A percentile compares a stretch with the other conserved stretches of the same genome.
phyloP scores from a whole-genome alignment of 92 coral and sea anemone species.

The Anthopleura xanthogrammica region DNA sequence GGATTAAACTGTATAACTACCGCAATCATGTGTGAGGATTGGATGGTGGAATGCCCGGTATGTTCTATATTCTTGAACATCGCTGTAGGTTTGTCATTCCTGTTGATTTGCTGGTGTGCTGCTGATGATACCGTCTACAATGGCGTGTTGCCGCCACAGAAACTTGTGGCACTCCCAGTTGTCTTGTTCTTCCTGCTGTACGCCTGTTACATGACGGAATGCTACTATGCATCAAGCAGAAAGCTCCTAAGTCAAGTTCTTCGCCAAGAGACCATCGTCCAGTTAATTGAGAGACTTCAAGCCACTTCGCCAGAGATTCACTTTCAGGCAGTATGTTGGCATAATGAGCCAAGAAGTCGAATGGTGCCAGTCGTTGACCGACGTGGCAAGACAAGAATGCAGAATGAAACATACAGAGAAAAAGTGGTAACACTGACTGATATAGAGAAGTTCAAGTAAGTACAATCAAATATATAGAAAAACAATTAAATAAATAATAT shows the following conservation, averaged over 20 bases:
- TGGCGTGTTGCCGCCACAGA: conserved; percentile 57
- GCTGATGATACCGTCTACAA: conserved; percentile 45
- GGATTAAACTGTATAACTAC: not conserved
- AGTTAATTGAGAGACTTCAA: conserved; percentile 40
- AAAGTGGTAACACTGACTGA: conserved; percentile 47
- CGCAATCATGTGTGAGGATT: conserved; percentile 58
- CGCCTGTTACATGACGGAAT: conserved; percentile 50
- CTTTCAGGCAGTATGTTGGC: conserved; percentile 59
- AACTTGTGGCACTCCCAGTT: conserved; percentile 48
- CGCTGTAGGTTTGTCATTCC: conserved; percentile 31
- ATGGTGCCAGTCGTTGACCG: conserved; percentile 43
- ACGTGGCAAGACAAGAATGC: conserved; percentile 53
- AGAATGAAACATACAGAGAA: conserved; percentile 47
- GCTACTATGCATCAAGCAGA: conserved; percentile 56
- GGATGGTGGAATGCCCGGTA: conserved; percentile 70
- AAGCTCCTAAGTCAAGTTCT: conserved; percentile 27
- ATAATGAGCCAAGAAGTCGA: conserved; percentile 50
- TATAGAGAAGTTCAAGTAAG: conserved; percentile 53
- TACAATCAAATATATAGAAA: not conserved
- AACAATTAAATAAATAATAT: not conserved
- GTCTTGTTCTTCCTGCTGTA: conserved; percentile 54
- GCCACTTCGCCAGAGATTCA: conserved; percentile 35
- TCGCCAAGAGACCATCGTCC: conserved; percentile 27
- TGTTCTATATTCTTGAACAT: conserved; percentile 63
- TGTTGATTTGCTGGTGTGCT: conserved; percentile 45